phyloP scores from a whole-genome alignment of 2,888 invertebrate genomes.

The Acronicta alni region DNA sequence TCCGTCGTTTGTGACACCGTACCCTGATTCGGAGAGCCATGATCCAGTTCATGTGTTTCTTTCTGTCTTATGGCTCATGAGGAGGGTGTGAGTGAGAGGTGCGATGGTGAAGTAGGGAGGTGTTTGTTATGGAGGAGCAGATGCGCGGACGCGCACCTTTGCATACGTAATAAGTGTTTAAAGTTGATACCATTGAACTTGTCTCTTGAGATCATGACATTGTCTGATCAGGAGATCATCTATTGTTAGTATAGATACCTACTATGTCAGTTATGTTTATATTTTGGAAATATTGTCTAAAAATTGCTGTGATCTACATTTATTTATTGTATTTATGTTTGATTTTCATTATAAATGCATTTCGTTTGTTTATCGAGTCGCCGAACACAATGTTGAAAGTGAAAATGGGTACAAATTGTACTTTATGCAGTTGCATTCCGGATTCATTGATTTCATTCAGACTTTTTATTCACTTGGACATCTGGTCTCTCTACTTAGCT shows the following conservation, averaged over 20 bases:
- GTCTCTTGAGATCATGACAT: conserved; percentile 75
- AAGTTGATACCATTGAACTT: conserved; percentile 85
- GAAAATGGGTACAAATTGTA: conserved; percentile 22
- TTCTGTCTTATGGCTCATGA: conserved; percentile 48
- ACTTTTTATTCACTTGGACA: neutral
- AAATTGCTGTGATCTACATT: neutral
- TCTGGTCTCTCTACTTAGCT: neutral
- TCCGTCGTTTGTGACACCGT: conserved; percentile 88
- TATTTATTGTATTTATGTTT: too few relatives aligned
- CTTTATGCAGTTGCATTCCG: neutral
- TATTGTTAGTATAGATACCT: conserved; percentile 16
- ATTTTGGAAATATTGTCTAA: neutral
- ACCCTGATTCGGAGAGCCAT: conserved; percentile 80
- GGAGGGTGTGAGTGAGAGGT: conserved; percentile 67
- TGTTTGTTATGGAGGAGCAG: conserved; percentile 84
- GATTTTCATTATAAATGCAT: too few relatives aligned
- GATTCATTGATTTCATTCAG: neutral
- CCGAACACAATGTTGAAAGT: conserved; percentile 19
- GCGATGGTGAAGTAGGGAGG: conserved; percentile 62
- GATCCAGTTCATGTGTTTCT: conserved; percentile 77
- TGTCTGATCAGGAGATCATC: conserved; percentile 38
- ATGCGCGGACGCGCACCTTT: conserved; percentile 69
- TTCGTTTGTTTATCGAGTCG: neutral
- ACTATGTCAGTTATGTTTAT: conserved; percentile 2
- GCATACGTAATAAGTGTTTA: conserved; percentile 79